Evolutionary conservation across 2,888 invertebrate genomes (phyloP).

Genomic region (Agrochola macilenta): DNA sequence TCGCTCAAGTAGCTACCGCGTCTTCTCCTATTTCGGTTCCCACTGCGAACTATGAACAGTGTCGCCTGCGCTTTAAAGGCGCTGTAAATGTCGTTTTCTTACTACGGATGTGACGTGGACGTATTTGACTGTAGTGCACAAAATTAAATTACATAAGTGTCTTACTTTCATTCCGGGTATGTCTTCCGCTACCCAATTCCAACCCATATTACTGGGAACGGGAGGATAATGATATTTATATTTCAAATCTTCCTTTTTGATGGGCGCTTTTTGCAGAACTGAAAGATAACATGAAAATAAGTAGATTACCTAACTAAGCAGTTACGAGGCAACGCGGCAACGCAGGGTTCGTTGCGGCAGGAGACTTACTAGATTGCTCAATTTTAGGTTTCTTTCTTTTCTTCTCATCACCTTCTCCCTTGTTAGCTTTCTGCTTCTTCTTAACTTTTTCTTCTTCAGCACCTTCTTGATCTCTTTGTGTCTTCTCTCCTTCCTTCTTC

Average conservation of each 20-base stretch:
- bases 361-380: conserved; percentile 78
- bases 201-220: conserved; percentile 86
- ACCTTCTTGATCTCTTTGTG: conserved; percentile 12
- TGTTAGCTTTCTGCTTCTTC: conserved; percentile 34
- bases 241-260: conserved; percentile 74
- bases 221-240: conserved; percentile 83
- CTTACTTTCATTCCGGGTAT: conserved; percentile 85
- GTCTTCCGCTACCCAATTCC: conserved; percentile 88
- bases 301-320: not conserved
- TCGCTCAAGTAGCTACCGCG: too few relatives aligned
- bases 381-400: conserved; percentile 60
- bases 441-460: conserved; percentile 24
- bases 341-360: conserved; percentile 67
- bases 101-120: not conserved
- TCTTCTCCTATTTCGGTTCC: too few relatives aligned
- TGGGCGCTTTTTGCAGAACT: conserved; percentile 64
- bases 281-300: conserved; percentile 54
- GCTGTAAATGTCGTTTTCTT: not conserved
- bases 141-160: not conserved
- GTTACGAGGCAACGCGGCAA: conserved; percentile 69
- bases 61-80: not conserved
- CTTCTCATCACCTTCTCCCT: conserved; percentile 24
- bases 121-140: not conserved
- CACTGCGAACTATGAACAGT: too few relatives aligned
- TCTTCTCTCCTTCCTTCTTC: conserved; percentile 69